Base-by-base conservation (phyloP, 2,797 vertebrate species). In the Karalla daura region DNA sequence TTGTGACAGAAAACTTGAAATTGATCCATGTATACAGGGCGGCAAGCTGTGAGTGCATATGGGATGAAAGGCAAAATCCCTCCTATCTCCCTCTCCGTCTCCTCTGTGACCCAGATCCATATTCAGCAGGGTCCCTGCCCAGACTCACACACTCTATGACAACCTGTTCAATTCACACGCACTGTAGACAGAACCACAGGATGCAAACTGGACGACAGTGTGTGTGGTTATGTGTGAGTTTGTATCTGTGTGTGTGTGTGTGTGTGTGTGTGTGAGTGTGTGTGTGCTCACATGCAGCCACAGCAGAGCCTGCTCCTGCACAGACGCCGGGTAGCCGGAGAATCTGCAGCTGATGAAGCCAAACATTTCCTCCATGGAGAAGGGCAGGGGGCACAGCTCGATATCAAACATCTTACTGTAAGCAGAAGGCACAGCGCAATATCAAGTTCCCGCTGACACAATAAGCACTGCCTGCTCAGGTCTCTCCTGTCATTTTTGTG, bases 321-420 rank as follows among this genome's bases (percentile, higher is more conserved):
- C 97, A 37, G 98, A 97, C 2, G 98, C 97, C 9, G 98, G 96
- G 74, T 98, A 98, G 41, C 98, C 98, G 7, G 96, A 96, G 91
- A 99, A 99, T 69, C 98, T 94, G 89, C 98, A 99, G 81, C 97
- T 98, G 79, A 99, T 98, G 91, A 99, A 99, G 72, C 97, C 96
- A 88, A 99, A 99, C 98, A 99, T 99, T 89, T 99, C 98, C 82
- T 99, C 98, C 98, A 99, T 96, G 76, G 98, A 99, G 90, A 99
- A 99, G n/a, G 98, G 98, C 40, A 99, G 92, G 20, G 98, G 98
- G 63, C 98, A 99, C 76, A 99, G 93, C 83, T 99, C 98, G 35
- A 98, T 98, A 78, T 99, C 98, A 94, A 99, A 99, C 98, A 99
- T 99, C 93, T 99, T 99, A 91, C 98, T 99, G 92, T 46, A 90